Conservation (phyloP, 2,113 vertebrate genomes). For the Peucedramus taeniatus region DNA sequence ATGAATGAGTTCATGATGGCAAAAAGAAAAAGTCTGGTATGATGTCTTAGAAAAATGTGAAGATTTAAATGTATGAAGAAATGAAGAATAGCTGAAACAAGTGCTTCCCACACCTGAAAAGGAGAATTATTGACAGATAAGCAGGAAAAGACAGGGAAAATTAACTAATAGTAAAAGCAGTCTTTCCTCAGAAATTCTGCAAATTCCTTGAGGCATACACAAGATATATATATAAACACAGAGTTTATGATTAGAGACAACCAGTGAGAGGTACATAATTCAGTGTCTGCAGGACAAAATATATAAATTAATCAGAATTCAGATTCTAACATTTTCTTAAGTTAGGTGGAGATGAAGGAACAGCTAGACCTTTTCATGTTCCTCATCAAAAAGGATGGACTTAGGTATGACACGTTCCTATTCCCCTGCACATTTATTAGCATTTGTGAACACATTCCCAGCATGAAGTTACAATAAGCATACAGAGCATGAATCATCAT, state of each 20-base stretch:
- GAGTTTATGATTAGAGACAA: not conserved
- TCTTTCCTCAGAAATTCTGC: not conserved
- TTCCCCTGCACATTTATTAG: not conserved
- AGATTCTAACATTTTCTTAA: not conserved
- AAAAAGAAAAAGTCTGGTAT: not conserved
- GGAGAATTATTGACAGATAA: not conserved
- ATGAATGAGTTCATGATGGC: not conserved
- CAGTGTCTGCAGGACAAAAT: not conserved
- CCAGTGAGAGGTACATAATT: not conserved
- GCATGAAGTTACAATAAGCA: not conserved
- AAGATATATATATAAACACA: not conserved
- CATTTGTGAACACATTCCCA: not conserved
- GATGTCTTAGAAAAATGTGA: not conserved
- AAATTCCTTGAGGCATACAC: not conserved
- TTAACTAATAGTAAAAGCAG: not conserved
- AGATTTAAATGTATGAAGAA: not conserved
- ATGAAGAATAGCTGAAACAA: not conserved
- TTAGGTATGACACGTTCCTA: not conserved
- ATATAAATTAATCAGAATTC: not conserved
- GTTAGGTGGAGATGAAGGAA: not conserved
- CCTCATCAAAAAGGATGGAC: not conserved
- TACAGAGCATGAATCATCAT: not conserved
- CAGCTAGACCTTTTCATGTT: not conserved
- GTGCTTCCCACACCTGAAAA: not conserved
- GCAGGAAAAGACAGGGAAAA: not conserved